Evolutionary conservation across 2,888 invertebrate genomes (phyloP).

Genomic region (Didymodactylos carnosus): DNA sequence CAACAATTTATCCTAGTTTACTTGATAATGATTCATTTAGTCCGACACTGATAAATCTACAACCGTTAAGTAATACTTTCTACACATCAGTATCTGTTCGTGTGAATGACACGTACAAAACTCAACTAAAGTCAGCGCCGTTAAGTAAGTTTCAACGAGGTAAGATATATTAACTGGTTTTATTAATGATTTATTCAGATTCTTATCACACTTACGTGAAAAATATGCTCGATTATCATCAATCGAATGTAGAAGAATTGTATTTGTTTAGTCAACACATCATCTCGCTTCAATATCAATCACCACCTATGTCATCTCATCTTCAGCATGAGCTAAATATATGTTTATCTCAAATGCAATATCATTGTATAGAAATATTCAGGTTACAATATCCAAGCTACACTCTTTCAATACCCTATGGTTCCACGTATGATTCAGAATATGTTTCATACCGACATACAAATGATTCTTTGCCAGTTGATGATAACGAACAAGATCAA

Average conservation of each 20-base stretch:
- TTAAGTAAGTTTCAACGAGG: no score
- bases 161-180: no score
- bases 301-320: not conserved
- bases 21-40: no score
- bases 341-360: not conserved
- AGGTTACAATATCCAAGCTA: not conserved
- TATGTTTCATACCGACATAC: not conserved
- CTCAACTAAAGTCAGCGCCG: no score
- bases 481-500: no score
- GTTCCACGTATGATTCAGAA: not conserved
- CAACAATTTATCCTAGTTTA: no score
- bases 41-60: no score
- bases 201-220: not conserved
- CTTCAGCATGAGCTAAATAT: not conserved
- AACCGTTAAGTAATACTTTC: no score
- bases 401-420: not conserved
- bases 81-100: no score
- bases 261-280: not conserved
- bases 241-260: not conserved
- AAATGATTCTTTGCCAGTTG: no score
- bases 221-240: not conserved
- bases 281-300: not conserved
- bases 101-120: no score
- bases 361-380: not conserved
- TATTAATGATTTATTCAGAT: not conserved